These are phyloP conservation scores for Sphecodes monilicornis DNA, from an alignment of 2,888 invertebrate genomes.

Conservation along the genomic window DNA sequence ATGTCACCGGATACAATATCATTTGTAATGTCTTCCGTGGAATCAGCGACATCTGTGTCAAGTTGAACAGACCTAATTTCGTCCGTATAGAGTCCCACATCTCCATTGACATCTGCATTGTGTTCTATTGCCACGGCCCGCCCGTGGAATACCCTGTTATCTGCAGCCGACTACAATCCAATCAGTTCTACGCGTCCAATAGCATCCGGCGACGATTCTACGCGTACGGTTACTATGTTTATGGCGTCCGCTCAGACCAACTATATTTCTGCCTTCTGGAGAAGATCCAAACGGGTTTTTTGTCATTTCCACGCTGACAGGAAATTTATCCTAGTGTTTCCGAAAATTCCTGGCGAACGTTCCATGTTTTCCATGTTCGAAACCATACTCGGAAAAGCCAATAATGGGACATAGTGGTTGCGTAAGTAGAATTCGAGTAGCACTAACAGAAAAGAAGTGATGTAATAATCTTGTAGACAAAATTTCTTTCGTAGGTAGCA, in stretches of 20 bases:
- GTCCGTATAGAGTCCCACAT: neutral
- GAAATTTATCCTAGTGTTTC: neutral
- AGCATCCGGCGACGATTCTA: constrained; percentile 1
- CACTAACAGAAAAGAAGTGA: too few species aligned
- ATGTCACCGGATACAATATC: neutral
- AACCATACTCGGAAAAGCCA: neutral
- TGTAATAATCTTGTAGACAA: too few species aligned
- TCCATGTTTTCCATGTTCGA: neutral
- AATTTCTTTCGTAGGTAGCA: too few species aligned
- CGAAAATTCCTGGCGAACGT: neutral
- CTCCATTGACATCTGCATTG: neutral
- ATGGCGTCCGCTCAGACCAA: neutral
- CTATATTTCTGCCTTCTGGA: neutral
- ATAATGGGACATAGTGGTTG: neutral
- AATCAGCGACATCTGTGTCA: neutral
- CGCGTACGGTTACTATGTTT: neutral
- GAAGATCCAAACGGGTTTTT: neutral
- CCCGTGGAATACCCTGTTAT: neutral
- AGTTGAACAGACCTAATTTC: constrained; percentile 5
- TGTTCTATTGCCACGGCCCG: neutral
- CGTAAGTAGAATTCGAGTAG: neutral
- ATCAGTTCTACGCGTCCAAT: constrained; percentile 16
- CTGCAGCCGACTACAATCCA: neutral
- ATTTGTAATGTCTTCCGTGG: neutral
- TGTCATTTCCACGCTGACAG: neutral